These are phyloP conservation scores for Opisthocomus hoazin DNA, from an alignment of 2,113 vertebrate species.

Conservation along the genomic window DNA sequence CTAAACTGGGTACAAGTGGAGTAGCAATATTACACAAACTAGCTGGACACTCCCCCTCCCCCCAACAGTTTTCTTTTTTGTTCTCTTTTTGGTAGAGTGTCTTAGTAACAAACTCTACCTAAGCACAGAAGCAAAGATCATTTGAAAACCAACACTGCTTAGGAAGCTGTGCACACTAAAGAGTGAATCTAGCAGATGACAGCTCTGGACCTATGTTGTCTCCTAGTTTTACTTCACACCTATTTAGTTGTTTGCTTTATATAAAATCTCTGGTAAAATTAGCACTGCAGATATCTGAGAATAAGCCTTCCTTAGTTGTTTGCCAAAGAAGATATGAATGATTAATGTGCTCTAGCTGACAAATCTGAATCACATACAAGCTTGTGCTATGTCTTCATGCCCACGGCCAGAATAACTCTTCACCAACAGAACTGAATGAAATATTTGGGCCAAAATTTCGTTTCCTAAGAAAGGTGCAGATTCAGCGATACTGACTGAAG, in stretches of 20 bases:
- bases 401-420: background rate
- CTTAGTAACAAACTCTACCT: background rate
- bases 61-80: background rate
- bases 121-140: background rate
- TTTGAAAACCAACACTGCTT: background rate
- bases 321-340: background rate
- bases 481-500: background rate
- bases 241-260: background rate
- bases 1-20: slow-evolving; percentile 13
- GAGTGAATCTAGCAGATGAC: background rate
- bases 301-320: background rate
- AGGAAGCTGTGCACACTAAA: background rate
- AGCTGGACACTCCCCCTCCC: background rate
- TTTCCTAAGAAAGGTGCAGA: background rate
- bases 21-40: background rate
- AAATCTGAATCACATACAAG: background rate
- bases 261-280: background rate
- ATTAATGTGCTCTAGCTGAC: background rate
- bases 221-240: background rate
- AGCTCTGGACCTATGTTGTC: background rate
- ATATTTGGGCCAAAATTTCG: background rate
- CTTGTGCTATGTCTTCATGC: background rate
- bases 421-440: background rate
- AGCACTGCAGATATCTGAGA: background rate
- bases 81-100: background rate